Percentiles rank a stretch among this genome's conserved stretches.
Evolutionary conservation across 2,888 invertebrate species (phyloP).

Genomic region (Helicoverpa assulta): DNA sequence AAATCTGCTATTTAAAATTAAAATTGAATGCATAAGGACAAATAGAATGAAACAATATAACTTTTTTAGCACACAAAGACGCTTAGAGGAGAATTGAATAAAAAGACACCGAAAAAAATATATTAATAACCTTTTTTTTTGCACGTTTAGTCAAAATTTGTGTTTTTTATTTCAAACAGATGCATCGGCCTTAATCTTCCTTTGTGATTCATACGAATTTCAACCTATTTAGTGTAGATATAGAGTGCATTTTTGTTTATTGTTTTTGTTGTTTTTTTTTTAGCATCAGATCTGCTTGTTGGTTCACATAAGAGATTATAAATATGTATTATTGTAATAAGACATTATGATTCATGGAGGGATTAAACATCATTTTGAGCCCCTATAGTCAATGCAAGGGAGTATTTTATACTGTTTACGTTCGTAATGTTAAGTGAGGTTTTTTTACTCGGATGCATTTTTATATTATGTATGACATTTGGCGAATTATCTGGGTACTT

Average conservation of each 20-base stretch:
- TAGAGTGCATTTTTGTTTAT: slow-evolving; percentile 48
- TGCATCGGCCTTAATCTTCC: slow-evolving; percentile 57
- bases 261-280: slow-evolving; percentile 52
- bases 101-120: slow-evolving; percentile 37
- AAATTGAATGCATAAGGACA: not conserved
- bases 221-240: slow-evolving; percentile 28
- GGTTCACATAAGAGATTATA: slow-evolving; percentile 74
- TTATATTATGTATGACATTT: not conserved
- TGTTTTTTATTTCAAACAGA: slow-evolving; percentile 65
- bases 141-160: slow-evolving; percentile 60
- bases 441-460: slow-evolving; percentile 22
- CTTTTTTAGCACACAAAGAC: slow-evolving; percentile 20
- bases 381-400: slow-evolving; percentile 58
- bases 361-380: slow-evolving; percentile 68
- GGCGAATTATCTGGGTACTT: not conserved
- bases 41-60: slow-evolving; percentile 1
- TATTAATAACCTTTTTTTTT: slow-evolving; percentile 61
- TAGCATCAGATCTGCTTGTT: slow-evolving; percentile 60
- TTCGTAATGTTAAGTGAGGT: slow-evolving; percentile 34
- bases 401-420: slow-evolving; percentile 56
- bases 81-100: slow-evolving; percentile 19
- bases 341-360: slow-evolving; percentile 69
- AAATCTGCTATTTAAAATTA: not conserved
- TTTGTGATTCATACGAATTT: slow-evolving; percentile 23
- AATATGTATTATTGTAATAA: slow-evolving; percentile 73